phyloP scores from a whole-genome alignment of 2,888 invertebrate species.

The Zygogramma bicolorata region DNA sequence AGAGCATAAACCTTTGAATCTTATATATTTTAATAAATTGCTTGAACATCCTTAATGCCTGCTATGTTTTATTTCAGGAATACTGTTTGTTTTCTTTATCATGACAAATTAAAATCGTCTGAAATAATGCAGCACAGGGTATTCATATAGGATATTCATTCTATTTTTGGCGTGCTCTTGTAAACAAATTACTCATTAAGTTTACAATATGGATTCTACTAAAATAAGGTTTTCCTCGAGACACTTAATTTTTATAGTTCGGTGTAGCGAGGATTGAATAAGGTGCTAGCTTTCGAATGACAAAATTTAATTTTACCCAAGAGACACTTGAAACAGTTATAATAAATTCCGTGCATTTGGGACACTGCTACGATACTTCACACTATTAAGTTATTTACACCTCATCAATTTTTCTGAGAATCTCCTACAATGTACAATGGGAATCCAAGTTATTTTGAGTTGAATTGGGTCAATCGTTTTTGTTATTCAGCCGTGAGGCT shows the following conservation, averaged over 20 bases:
- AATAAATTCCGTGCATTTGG: slow-evolving; percentile 32
- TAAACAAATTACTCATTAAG: slow-evolving; percentile 56
- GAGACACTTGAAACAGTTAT: slow-evolving; percentile 35
- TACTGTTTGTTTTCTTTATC: slow-evolving; percentile 47
- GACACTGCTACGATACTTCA: slow-evolving; percentile 18
- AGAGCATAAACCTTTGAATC: not conserved
- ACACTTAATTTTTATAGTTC: slow-evolving; percentile 47
- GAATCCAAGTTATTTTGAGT: not conserved
- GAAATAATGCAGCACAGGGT: slow-evolving; percentile 37
- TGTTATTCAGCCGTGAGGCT: not conserved
- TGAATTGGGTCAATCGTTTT: not conserved
- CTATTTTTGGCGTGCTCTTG: slow-evolving; percentile 51
- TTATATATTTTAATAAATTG: slow-evolving; percentile 19
- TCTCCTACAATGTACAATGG: not conserved
- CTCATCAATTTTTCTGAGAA: slow-evolving; percentile 42
- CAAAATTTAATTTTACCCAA: slow-evolving; percentile 47
- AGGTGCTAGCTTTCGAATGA: slow-evolving; percentile 38
- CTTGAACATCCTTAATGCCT: slow-evolving; percentile 19
- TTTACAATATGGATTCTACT: slow-evolving; percentile 49
- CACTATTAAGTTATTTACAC: slow-evolving; percentile 44
- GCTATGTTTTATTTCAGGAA: slow-evolving; percentile 38
- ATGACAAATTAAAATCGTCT: slow-evolving; percentile 50
- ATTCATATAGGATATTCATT: slow-evolving; percentile 18
- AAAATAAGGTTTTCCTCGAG: slow-evolving; percentile 46
- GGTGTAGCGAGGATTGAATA: slow-evolving; percentile 47